A percentile compares a stretch with the other conserved stretches of the same genome.
These are phyloP conservation scores for Microcebus tavaratra DNA, from an alignment of 2,113 vertebrate species.

Conservation along the genomic window DNA sequence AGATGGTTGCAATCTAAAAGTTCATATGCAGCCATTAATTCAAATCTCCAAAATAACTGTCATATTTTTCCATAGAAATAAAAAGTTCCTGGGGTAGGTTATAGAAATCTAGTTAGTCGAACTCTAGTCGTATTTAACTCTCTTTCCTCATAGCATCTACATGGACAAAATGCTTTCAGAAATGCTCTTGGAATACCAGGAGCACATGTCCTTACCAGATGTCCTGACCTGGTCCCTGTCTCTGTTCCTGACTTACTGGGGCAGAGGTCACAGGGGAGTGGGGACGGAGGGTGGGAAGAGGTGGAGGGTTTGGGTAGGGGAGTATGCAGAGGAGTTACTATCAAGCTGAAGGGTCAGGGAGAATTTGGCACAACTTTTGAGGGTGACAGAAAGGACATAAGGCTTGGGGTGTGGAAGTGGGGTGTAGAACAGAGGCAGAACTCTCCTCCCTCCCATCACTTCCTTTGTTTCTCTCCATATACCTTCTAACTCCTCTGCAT, in stretches of 20 bases:
- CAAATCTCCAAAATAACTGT: neutral
- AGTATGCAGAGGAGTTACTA: neutral
- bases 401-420: neutral
- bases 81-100: neutral
- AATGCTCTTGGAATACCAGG: neutral
- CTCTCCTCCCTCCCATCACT: neutral
- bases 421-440: neutral
- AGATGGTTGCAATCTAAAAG: neutral
- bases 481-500: neutral
- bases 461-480: neutral
- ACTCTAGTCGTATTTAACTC: neutral
- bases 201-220: neutral
- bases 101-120: neutral
- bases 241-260: neutral
- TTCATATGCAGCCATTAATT: neutral
- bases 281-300: rapidly evolving
- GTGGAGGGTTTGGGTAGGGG: neutral
- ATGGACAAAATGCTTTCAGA: neutral
- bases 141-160: neutral
- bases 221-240: neutral
- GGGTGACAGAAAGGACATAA: neutral
- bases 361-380: neutral
- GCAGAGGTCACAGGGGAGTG: neutral
- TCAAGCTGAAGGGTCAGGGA: neutral
- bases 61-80: neutral